phyloP scores from a whole-genome alignment of 2,888 invertebrate species.

The Agrochola macilenta region DNA sequence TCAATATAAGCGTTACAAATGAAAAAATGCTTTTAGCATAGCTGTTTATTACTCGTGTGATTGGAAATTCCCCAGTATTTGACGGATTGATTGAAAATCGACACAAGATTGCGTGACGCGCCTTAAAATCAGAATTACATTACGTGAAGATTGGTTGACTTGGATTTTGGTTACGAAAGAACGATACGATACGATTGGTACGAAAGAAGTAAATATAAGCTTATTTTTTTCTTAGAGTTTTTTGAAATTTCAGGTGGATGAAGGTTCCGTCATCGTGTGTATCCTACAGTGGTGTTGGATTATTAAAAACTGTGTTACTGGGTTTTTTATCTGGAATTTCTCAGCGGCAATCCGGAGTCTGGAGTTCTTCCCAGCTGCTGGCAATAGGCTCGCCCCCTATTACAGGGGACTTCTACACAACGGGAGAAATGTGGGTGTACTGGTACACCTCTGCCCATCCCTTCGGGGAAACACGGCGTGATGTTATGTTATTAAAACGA shows the following conservation, averaged over 20 bases:
- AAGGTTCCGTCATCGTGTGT: not conserved
- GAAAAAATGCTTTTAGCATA: constrained; percentile 71
- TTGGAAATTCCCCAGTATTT: constrained; percentile 65
- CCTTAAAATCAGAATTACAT: constrained; percentile 45
- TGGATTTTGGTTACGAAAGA: constrained; percentile 18
- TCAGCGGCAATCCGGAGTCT: not conserved
- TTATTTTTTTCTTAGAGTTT: not conserved
- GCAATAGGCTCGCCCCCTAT: not conserved
- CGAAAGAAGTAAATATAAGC: constrained; percentile 1
- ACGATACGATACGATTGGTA: no score
- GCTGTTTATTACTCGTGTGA: constrained; percentile 65
- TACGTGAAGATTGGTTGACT: constrained; percentile 30
- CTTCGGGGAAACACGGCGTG: not conserved
- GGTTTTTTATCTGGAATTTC: not conserved
- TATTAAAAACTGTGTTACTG: no score
- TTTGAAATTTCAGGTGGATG: not conserved
- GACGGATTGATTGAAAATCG: constrained; percentile 64
- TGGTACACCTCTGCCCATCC: not conserved
- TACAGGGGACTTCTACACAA: not conserved
- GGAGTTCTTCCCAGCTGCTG: not conserved
- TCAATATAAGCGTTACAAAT: constrained; percentile 70
- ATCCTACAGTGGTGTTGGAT: no score
- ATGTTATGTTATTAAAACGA: not conserved
- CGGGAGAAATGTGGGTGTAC: not conserved
- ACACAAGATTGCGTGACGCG: constrained; percentile 50